A percentile compares a stretch with the other conserved stretches of the same genome.
phyloP scores from a whole-genome alignment of 1,140 invertebrate genomes.

The Drosophila ficusphila region DNA sequence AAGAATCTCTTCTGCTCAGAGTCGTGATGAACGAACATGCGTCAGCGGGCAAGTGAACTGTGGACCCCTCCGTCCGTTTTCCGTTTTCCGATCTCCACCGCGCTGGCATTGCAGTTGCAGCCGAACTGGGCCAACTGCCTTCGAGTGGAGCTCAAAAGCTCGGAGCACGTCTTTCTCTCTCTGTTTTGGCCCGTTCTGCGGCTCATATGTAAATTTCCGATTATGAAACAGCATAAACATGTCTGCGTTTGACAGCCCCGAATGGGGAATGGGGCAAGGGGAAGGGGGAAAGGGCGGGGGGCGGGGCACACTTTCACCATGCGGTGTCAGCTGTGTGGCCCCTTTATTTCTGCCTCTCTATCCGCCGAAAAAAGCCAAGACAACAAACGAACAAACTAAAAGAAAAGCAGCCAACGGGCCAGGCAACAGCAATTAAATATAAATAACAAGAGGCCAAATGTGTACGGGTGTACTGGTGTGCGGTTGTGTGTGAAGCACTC shows the following conservation, averaged over 20 bases:
- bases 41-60: conserved; percentile 48
- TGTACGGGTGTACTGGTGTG: background rate
- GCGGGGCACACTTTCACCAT: conserved; percentile 68
- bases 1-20: no score
- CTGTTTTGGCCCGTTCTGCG: conserved; percentile 9
- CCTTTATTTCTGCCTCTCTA: conserved; percentile 24
- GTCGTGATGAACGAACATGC: conserved; percentile 10
- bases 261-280: background rate
- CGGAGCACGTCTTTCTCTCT: conserved; percentile 12
- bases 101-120: conserved; percentile 41
- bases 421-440: conserved; percentile 70
- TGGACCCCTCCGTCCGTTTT: conserved; percentile 22
- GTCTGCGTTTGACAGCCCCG: conserved; percentile 43
- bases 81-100: background rate
- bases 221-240: conserved; percentile 75
- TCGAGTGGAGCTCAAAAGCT: conserved; percentile 14
- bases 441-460: conserved; percentile 29
- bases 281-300: background rate
- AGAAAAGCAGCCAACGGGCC: conserved; percentile 53
- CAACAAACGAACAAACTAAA: conserved; percentile 58
- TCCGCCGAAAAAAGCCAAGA: conserved; percentile 52
- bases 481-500: conserved; percentile 11
- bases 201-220: conserved; percentile 75
- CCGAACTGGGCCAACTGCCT: conserved; percentile 38
- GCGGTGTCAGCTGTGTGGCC: conserved; percentile 65